These are phyloP conservation scores for Urophycis tenuis DNA, from an alignment of 2,797 vertebrate genomes.

Conservation along the genomic window DNA sequence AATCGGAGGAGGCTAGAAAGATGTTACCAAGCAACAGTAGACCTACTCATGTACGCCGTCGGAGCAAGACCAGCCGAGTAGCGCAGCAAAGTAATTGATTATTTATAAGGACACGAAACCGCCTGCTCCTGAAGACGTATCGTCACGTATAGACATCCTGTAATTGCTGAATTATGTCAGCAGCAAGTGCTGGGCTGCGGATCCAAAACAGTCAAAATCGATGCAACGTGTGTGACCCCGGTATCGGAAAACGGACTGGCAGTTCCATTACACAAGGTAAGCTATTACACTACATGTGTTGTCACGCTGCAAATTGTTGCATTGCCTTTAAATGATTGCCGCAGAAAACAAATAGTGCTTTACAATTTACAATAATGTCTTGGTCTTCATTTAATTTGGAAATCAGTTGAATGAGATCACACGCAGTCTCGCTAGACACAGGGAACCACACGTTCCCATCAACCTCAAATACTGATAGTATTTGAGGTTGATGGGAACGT, in stretches of 20 bases:
- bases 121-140: not conserved
- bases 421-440: not conserved
- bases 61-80: conserved; percentile 47
- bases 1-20: not conserved
- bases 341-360: not conserved
- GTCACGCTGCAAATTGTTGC: not conserved
- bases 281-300: not conserved
- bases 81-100: conserved; percentile 46
- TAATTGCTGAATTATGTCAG: conserved; percentile 16
- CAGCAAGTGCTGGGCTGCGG: conserved; percentile 17
- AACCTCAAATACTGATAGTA: not conserved
- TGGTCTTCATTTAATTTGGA: not conserved
- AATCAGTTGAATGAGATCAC: not conserved
- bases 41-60: conserved; percentile 25
- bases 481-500: too few relatives aligned
- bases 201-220: not conserved
- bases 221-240: not conserved
- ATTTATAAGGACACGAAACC: conserved; percentile 62
- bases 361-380: not conserved
- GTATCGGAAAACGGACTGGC: not conserved
- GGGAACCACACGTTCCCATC: not conserved
- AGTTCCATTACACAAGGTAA: not conserved
- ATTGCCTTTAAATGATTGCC: not conserved
- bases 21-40: conserved; percentile 55
- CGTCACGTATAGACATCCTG: conserved; percentile 1